Conservation (phyloP, 2,113 vertebrate genomes). For the Platysternon megacephalum region DNA sequence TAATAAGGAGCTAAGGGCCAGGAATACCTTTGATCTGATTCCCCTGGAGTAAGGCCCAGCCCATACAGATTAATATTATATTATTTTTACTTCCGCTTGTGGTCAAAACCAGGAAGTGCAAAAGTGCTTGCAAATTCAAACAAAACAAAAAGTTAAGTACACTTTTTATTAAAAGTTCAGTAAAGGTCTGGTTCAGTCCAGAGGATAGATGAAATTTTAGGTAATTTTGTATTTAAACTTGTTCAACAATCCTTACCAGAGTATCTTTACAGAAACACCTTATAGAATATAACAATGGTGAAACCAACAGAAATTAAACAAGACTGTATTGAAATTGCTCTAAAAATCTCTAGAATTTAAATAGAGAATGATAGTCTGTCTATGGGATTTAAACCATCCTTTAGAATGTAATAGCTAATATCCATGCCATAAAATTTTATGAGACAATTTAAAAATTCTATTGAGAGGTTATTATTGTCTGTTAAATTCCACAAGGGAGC, state of each 20-base stretch:
- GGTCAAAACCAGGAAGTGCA: neutral
- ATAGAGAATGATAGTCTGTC: neutral
- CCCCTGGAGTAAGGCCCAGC: neutral
- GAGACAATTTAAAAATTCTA: neutral
- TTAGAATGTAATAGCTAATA: neutral
- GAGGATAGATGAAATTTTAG: neutral
- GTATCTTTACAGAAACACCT: neutral
- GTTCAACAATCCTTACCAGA: neutral
- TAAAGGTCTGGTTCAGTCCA: neutral
- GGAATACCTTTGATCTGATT: neutral
- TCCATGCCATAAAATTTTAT: neutral
- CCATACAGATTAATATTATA: neutral
- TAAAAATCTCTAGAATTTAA: neutral
- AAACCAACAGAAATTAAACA: neutral
- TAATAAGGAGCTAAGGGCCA: neutral
- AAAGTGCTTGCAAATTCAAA: neutral
- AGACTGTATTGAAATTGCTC: neutral
- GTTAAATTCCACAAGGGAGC: neutral
- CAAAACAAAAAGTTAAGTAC: neutral
- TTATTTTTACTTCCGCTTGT: neutral
- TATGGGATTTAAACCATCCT: neutral
- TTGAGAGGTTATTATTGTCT: neutral
- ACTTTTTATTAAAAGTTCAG: neutral
- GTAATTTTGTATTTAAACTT: neutral
- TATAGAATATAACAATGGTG: neutral